A percentile compares a stretch with the other conserved stretches of the same genome.
These are phyloP conservation scores for Luidia sarsii DNA, from an alignment of 53 echinoderm and acorn worm genomes.

Conservation along the genomic window DNA sequence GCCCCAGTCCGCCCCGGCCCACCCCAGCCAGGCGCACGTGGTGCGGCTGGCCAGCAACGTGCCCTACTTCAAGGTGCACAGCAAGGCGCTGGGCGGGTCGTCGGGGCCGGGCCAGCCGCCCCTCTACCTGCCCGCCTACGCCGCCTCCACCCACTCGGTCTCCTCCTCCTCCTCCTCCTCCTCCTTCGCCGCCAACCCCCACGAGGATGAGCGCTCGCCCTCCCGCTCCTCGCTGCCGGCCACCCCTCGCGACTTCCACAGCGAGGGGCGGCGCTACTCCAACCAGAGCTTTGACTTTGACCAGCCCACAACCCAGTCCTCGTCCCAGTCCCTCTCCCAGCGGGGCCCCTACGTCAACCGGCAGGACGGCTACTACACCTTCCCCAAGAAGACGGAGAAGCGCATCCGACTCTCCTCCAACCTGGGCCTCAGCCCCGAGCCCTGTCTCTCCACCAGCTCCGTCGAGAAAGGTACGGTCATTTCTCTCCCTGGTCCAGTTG, in stretches of 20 bases:
- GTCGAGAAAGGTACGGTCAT: constrained; percentile 86
- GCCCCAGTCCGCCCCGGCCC: constrained; percentile 16
- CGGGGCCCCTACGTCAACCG: constrained; percentile 3
- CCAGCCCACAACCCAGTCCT: too few relatives aligned
- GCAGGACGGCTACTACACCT: constrained; percentile 56
- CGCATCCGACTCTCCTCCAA: constrained; percentile 61
- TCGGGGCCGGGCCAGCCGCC: constrained; percentile 23
- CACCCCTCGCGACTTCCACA: constrained; percentile 34
- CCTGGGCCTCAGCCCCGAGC: constrained; percentile 58
- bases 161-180: constrained; percentile 37
- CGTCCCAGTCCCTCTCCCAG: background rate
- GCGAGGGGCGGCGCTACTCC: constrained; percentile 21
- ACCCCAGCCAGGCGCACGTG: constrained; percentile 66
- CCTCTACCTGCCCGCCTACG: constrained; percentile 26
- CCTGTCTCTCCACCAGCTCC: constrained; percentile 66
- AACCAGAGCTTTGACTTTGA: constrained; percentile 57
- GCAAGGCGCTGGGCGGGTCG: constrained; percentile 55
- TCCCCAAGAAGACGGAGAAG: constrained; percentile 55
- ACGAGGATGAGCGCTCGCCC: constrained; percentile 35
- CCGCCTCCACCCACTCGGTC: constrained; percentile 36
- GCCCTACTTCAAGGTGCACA: constrained; percentile 65
- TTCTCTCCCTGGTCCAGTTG: too few relatives aligned
- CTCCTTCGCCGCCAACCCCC: constrained; percentile 10
- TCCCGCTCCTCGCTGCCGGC: constrained; percentile 74
- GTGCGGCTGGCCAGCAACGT: constrained; percentile 68